Base-by-base conservation (phyloP, 2,797 vertebrate species). In the Acipenser oxyrinchus region DNA sequence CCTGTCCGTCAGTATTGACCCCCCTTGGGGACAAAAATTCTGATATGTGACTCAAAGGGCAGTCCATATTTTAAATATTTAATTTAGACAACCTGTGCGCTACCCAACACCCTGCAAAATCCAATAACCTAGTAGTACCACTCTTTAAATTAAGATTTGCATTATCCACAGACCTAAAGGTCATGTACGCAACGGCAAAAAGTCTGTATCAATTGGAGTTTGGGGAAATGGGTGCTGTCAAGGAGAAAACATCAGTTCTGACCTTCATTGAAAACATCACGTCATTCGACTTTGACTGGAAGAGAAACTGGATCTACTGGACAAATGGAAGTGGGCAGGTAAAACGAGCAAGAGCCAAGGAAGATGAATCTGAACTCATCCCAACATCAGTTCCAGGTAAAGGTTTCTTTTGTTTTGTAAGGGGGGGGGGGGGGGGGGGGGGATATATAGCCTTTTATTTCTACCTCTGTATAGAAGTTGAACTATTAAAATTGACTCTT, bases 201-300 rank as follows among this genome's bases (percentile, higher is more conserved):
- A 63, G 57, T 62, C 70, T 96, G 69, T 83, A 80, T 71, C 73
- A 88, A 50, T 12, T 94, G 76, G 90, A 88, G 70, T 87, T 92
- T 49, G 81, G 79, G 57, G 81, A 78, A 6, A 75, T 71, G 61
- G 75, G 74, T 3, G 72, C 55, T 10, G 49, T 67, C 63, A 2
- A 75, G 75, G 58, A 77, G 0, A 77, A 82, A 70, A 79, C 69
- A 1, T 60, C 64, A 53, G 74, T 95, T n/a, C 85, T 87, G 63
- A 67, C 82, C n/a, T 81, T 91, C 7, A 66, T 77, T 1, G 78
- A 86, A 5, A 63, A 81, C 48, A 70, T 94, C 62, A 74, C 85
- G 51, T 82, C 94, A 3, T 90, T 96, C 79, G 93, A 94, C 9
- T 37, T 95, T 18, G 90, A 93, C 77, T 96, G 92, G 93, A 84